Percentiles rank a stretch among this genome's conserved stretches.
phyloP scores from a whole-genome alignment of 1,140 invertebrate species.

The Helicoverpa armigera region DNA sequence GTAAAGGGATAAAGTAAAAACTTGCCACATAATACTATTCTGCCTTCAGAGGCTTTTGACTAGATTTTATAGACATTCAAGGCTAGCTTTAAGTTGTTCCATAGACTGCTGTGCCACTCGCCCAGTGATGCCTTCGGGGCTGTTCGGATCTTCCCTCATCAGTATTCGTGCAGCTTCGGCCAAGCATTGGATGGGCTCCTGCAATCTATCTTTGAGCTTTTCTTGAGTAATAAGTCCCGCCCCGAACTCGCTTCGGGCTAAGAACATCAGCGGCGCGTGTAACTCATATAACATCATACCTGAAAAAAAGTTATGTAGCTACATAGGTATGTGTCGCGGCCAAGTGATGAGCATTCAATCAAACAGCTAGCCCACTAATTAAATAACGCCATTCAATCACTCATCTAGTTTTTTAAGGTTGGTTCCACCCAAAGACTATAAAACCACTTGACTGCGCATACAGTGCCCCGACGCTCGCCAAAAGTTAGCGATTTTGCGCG shows the following conservation, averaged over 20 bases:
- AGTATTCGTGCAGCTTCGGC: conserved; percentile 89
- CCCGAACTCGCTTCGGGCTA: conserved; percentile 89
- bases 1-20: too few relatives aligned
- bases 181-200: conserved; percentile 88
- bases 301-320: conserved; percentile 64
- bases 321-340: neutral
- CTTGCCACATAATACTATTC: too few relatives aligned
- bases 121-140: conserved; percentile 91
- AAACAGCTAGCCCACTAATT: too few relatives aligned
- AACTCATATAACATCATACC: conserved; percentile 92
- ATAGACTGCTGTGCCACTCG: conserved; percentile 88
- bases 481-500: too few relatives aligned
- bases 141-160: conserved; percentile 89
- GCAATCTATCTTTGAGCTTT: conserved; percentile 88
- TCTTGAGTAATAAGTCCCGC: conserved; percentile 88
- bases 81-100: conserved; percentile 88
- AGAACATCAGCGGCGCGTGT: conserved; percentile 91
- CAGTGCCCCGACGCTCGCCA: too few relatives aligned
- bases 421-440: too few relatives aligned
- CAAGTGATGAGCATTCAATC: too few relatives aligned
- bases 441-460: too few relatives aligned
- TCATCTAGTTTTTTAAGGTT: too few relatives aligned
- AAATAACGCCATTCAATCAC: too few relatives aligned
- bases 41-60: neutral
- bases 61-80: conserved; percentile 81